Evolutionary conservation across 2,113 vertebrate genomes (phyloP), one percentile per base, ranked within the genome.

Genomic region (Poicephalus meyeri): DNA sequence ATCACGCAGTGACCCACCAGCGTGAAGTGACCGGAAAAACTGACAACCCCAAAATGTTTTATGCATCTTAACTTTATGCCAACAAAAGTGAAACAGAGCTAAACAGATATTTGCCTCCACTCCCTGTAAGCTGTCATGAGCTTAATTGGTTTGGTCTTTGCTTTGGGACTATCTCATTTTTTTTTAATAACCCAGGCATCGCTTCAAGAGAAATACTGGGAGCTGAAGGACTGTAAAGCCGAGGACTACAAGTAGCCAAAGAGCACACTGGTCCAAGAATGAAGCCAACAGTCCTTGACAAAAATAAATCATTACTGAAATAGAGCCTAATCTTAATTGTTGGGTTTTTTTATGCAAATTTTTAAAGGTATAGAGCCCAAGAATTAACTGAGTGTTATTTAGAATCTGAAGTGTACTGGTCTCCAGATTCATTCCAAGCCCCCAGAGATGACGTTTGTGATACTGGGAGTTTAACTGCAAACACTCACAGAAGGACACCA

Each of bases 161-260:
- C n/a, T 78, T 82, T 95, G 44, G 31, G 14, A 28, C 8, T 4
- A 4, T 25, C 1, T 5, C 33, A 24, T 35, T 13, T 61, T 80
- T 61, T 74, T 26, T 9, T 2, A 19, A 64, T 28, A 42, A 81
- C 1, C 6, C 1, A 0, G 3, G 5, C 2, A 1, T 55, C 63
- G 37, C 33, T 77, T 68, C 52, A 71, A 76, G 44, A 68, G 55
- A 58, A 88, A 47, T 25, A 33, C 68, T 2, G 1, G 31, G 26
- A 92, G 28, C 18, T 71, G 52, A 80, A 70, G 60, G 24, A 11
- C 13, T 16, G 5, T 49, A 46, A 61, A 91, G 42, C 16, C 55
- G 49, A 80, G 53, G 41, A 88, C 11, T 28, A 65, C 33, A 46
- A 11, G n/a, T 5, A 33, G 64, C 19, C n/a, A 82, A 82, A 64